These are phyloP conservation scores for Python bivittatus DNA, from an alignment of 2,113 vertebrate species.

Conservation along the genomic window DNA sequence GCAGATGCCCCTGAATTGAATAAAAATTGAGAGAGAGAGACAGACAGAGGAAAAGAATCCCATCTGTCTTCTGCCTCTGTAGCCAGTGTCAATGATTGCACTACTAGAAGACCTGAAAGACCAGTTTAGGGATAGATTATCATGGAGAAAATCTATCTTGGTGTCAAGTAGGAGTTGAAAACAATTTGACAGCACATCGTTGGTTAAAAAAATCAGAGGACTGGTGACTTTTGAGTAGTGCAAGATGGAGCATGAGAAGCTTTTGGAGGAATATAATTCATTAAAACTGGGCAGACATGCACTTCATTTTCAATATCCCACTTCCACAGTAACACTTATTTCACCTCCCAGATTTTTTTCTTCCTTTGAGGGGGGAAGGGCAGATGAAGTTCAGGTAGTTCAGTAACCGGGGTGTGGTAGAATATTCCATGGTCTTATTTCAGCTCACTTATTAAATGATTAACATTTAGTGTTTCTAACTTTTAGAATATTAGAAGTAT, in stretches of 20 bases:
- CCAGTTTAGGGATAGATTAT: no score
- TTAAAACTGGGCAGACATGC: neutral
- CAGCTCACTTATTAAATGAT: neutral
- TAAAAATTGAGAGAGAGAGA: no score
- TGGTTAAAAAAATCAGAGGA: no score
- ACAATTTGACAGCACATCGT: no score
- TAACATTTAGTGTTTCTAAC: no score
- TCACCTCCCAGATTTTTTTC: neutral
- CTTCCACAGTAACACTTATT: neutral
- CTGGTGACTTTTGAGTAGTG: neutral
- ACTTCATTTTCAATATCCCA: neutral
- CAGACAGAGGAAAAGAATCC: no score
- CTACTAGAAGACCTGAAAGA: no score
- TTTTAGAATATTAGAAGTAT: no score
- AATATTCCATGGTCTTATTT: neutral
- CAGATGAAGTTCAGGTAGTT: neutral
- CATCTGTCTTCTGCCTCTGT: neutral
- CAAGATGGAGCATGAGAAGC: neutral
- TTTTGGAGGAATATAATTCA: neutral
- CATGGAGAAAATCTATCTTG: no score
- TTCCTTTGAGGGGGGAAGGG: neutral
- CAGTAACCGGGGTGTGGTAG: neutral
- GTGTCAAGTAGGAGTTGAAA: no score
- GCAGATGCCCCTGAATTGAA: no score
- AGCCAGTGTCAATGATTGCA: no score